Evolutionary conservation across 2,113 vertebrate species (phyloP).

Genomic region (Menidia beryllina): DNA sequence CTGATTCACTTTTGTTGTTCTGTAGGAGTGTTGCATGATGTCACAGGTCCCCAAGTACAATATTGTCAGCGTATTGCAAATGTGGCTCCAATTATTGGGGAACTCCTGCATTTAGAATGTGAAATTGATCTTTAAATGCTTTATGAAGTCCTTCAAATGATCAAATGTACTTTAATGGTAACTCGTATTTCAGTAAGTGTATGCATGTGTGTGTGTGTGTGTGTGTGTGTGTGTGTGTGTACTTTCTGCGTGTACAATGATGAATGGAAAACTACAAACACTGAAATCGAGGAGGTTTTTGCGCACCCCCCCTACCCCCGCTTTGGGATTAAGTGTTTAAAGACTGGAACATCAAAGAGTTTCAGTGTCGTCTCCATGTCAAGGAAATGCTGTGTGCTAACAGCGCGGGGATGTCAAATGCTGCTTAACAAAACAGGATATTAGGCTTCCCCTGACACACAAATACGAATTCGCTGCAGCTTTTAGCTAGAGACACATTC

Average conservation of each 20-base stretch:
- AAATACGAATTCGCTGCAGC: conserved; percentile 2
- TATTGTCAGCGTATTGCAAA: neutral
- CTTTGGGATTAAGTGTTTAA: conserved; percentile 81
- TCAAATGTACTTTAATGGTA: neutral
- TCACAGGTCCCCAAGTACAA: conserved; percentile 33
- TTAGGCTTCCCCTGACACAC: conserved; percentile 39
- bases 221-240: neutral
- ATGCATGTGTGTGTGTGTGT: neutral
- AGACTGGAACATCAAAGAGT: conserved; percentile 78
- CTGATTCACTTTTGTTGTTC: conserved; percentile 62
- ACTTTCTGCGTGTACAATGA: conserved; percentile 7
- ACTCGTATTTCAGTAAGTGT: neutral
- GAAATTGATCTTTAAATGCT: neutral
- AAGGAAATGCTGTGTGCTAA: conserved; percentile 50
- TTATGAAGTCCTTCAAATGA: conserved; percentile 19
- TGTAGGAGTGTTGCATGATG: conserved; percentile 45
- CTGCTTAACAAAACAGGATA: conserved; percentile 47
- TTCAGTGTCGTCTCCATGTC: conserved; percentile 61
- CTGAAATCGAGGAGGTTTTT: conserved; percentile 68
- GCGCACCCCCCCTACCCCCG: conserved; percentile 23
- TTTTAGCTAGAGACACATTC: neutral
- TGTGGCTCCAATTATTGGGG: neutral
- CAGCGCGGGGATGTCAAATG: conserved; percentile 68
- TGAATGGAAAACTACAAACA: conserved; percentile 41
- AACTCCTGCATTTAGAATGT: neutral